Conservation (phyloP, 2,888 invertebrate genomes). For the Harmothoe impar region DNA sequence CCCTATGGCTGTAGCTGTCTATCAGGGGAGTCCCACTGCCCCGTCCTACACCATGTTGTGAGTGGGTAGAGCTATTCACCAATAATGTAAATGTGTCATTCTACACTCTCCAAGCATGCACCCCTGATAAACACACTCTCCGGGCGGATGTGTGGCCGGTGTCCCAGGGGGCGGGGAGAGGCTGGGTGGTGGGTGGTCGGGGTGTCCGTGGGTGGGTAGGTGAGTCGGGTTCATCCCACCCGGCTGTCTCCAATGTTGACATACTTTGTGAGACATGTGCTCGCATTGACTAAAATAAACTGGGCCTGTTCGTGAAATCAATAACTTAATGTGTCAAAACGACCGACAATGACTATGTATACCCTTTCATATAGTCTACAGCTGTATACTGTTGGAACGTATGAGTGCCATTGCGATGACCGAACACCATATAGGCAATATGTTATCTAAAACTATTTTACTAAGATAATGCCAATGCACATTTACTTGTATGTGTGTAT, state of each 20-base stretch:
- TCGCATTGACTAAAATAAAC: constrained; percentile 23
- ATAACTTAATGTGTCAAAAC: too few relatives aligned
- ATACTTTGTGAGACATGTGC: not conserved
- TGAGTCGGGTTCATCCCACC: not conserved
- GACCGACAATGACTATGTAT: too few relatives aligned
- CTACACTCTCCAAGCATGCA: constrained; percentile 16
- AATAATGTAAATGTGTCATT: constrained; percentile 28
- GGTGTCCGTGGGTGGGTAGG: not conserved
- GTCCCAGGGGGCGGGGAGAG: not conserved
- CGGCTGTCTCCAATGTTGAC: not conserved
- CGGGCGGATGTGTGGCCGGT: not conserved
- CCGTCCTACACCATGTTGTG: not conserved
- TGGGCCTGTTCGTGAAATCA: not conserved
- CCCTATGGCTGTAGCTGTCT: too few relatives aligned
- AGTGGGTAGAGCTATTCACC: constrained; percentile 4
- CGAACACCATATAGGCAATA: too few relatives aligned
- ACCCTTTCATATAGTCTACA: too few relatives aligned
- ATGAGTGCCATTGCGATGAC: too few relatives aligned
- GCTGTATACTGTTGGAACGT: too few relatives aligned
- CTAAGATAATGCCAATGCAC: too few relatives aligned
- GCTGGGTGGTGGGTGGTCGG: not conserved
- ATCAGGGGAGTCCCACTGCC: not conserved
- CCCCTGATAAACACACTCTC: not conserved
- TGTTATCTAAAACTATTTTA: too few relatives aligned
- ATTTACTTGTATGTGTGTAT: too few relatives aligned